Evolutionary conservation across 1,140 invertebrate species (phyloP), one percentile per base, ranked within the genome.

Genomic region (Sycophila sp.): DNA sequence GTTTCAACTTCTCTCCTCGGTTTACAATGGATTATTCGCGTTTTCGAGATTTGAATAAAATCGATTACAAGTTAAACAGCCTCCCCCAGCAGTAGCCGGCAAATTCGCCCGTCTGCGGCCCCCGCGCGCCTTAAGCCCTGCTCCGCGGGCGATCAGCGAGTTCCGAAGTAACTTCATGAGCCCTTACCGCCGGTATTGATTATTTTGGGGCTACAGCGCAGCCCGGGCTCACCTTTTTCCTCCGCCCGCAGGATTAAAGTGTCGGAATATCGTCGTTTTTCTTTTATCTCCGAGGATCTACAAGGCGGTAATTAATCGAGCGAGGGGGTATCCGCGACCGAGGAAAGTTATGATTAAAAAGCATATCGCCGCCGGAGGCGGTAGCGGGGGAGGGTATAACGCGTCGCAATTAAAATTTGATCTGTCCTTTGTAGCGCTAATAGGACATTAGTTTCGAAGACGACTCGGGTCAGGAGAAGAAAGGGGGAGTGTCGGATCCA

Each of bases 341-440:
- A 65, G 47, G 63, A 30, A 40, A 58, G 71, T 62, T 71, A 73
- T 70, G 68, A 55, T 67, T 73, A 71, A 73, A 72, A 75, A 71
- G 71, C 60, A 45, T 62, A n/a, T 66, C 19, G 36, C 60, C n/a
- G n/a, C 38, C 26, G 66, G 40, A 28, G 56, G n/a, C n/a, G 68
- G 49, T 69, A 71, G 70, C 66, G 58, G 71, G 71, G 60, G 55
- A 58, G 28, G 58, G 58, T 22, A 56, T 74, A 73, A 77, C 70
- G 74, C 68, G 58, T 76, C 34, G 74, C 77, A 77, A 80, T 84
- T 78, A 80, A 81, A 82, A 78, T 78, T 78, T 76, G 76, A 84
- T 80, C 78, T 75, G 75, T 76, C 78, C 77, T 83, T 82, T 82
- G 78, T 81, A 78, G 1, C 74, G 73, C 75, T 82, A 81, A 83